Evolutionary conservation across 2,888 invertebrate species (phyloP).

Genomic region (Catocala nupta): DNA sequence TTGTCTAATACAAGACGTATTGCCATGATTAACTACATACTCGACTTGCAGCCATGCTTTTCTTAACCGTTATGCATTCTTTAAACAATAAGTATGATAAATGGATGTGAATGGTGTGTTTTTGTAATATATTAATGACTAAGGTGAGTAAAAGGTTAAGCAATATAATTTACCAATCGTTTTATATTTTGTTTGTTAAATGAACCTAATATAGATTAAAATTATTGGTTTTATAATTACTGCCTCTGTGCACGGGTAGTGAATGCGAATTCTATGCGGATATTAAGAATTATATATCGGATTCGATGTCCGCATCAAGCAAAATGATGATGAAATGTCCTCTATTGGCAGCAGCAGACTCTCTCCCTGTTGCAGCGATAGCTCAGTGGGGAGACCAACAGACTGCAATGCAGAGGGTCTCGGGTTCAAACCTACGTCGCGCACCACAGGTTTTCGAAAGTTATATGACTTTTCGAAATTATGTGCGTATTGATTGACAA

Average conservation of each 20-base stretch:
- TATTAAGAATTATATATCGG: too few relatives aligned
- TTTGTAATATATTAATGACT: constrained; percentile 12
- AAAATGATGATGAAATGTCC: too few relatives aligned
- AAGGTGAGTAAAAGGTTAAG: constrained; percentile 12
- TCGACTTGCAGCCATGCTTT: constrained; percentile 5
- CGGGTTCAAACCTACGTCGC: too few relatives aligned
- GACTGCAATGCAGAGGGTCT: too few relatives aligned
- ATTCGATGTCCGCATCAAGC: too few relatives aligned
- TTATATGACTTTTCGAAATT: too few relatives aligned
- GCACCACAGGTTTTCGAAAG: too few relatives aligned
- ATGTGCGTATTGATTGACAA: too few relatives aligned
- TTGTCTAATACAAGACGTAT: constrained; percentile 35
- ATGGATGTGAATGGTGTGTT: constrained; percentile 9
- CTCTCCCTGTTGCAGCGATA: too few relatives aligned
- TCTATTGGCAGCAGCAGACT: too few relatives aligned
- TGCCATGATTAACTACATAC: constrained; percentile 25
- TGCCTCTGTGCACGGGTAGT: neutral
- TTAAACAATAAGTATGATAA: constrained; percentile 11
- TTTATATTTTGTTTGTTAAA: constrained; percentile 2
- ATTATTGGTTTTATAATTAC: neutral
- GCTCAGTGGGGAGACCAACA: too few relatives aligned
- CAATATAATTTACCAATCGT: constrained; percentile 9
- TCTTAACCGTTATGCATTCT: constrained; percentile 13
- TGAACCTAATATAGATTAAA: neutral
- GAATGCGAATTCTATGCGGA: too few relatives aligned